Conservation (phyloP, 2,113 vertebrate species). For the Vidua chalybeata region DNA sequence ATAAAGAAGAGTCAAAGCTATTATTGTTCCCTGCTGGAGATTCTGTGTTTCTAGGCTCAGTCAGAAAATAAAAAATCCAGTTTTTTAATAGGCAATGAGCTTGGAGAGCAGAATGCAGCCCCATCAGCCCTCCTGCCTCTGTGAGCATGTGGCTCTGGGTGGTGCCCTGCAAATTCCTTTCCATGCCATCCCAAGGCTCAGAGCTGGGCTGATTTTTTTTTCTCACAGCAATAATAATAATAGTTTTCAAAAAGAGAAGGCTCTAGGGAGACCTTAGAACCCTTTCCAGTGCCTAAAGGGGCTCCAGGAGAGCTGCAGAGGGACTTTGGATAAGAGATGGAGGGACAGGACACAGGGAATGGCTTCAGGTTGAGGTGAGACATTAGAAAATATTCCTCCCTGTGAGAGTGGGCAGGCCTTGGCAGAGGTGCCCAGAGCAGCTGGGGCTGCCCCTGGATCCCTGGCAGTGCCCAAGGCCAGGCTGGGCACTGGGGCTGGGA, state of each 20-base stretch:
- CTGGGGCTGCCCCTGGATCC: background rate
- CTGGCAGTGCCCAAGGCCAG: background rate
- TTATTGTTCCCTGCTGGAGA: background rate
- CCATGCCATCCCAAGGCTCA: background rate
- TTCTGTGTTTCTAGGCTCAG: background rate
- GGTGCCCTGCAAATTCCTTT: background rate
- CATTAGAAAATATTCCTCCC: too few species aligned
- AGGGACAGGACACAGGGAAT: background rate
- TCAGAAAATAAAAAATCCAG: background rate
- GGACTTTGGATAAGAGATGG: background rate
- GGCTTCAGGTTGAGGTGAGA: background rate
- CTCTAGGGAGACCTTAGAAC: background rate
- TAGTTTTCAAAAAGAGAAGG: background rate
- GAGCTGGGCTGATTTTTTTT: background rate
- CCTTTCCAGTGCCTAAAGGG: background rate
- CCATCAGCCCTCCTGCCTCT: background rate
- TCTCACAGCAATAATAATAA: background rate
- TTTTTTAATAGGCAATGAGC: background rate
- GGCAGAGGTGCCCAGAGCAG: background rate
- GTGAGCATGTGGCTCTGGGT: rapidly evolving
- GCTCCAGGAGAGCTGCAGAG: background rate
- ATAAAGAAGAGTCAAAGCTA: background rate
- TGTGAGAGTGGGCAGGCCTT: rapidly evolving
- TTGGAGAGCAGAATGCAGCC: background rate
- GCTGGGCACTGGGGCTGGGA: background rate